Evolutionary conservation across 2,888 invertebrate species (phyloP), one percentile per base, ranked within the genome.

Genomic region (Acholoe squamosa): DNA sequence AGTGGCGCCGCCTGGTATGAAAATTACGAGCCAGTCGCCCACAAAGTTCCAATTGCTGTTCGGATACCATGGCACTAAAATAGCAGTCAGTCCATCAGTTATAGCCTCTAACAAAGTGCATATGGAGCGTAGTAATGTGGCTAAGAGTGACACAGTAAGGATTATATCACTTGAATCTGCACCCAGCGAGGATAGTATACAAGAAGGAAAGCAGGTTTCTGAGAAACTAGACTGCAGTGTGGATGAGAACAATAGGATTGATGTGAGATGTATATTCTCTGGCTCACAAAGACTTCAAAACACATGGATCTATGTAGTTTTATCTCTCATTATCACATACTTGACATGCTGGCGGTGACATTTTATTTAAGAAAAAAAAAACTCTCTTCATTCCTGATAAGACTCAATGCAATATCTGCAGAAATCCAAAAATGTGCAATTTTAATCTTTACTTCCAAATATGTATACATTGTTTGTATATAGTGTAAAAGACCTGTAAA

Each of bases 221-320:
- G 51, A 84, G 51, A 10, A 43, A 43, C n/a, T 84, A 51, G 84
- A 84, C 84, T 84, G 84, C 22, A 84, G 43, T 1, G 43, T 84
- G 0, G 84, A 84, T 25, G 84, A 84, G 16, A 34, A 84, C 22
- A 51, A 51, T 10, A 84, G 43, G 28, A 84, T 84, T 84, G 84
- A 84, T 43, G 84, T 84, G 12, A 31, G 84, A 25, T 84, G 84
- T 43, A 51, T 84, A n/a, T 84, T 84, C 84, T 84, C 84, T 51
- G 84, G 84, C 19, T 34, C 84, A 16, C 84, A 51, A 84, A 51
- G 84, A 84, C 84, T 84, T 84, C 19, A 34, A 33, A 51, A 16
- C 12, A 14, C 28, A 28, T 28, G 71, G 25, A 14, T 25, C 14
- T 71, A 22, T 28, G 31, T 71, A 28, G 28, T n/a, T 25, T 25